A percentile compares a stretch with the other conserved stretches of the same genome.
Evolutionary conservation across 2,797 vertebrate genomes (phyloP).

Genomic region (Pelochelys cantorii): DNA sequence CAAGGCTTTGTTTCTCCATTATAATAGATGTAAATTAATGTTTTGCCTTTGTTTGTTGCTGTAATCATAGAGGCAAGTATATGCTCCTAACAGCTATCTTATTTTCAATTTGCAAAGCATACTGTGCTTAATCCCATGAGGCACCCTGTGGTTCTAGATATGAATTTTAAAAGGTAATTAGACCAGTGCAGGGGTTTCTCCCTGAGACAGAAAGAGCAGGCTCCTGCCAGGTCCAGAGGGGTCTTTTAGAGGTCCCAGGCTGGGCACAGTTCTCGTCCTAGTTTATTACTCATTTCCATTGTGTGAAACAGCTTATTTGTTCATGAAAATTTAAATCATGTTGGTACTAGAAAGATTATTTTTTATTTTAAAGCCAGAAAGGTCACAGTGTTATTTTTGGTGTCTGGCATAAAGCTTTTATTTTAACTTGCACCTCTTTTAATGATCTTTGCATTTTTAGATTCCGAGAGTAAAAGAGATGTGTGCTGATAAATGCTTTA

Average conservation of each 20-base stretch:
- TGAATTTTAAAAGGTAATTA: constrained; percentile 93
- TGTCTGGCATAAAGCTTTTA: constrained; percentile 39
- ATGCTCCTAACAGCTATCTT: constrained; percentile 88
- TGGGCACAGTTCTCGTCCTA: constrained; percentile 70
- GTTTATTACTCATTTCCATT: constrained; percentile 73
- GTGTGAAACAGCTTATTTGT: constrained; percentile 81
- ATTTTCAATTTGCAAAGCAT: constrained; percentile 90
- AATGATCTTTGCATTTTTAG: constrained; percentile 39
- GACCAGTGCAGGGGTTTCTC: constrained; percentile 74
- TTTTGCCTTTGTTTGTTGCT: constrained; percentile 83
- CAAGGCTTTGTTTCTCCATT: constrained; percentile 71
- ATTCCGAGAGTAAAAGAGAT: constrained; percentile 55
- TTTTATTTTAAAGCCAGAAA: constrained; percentile 52
- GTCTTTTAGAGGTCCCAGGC: constrained; percentile 76
- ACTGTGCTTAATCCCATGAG: constrained; percentile 87
- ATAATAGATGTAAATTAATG: constrained; percentile 86
- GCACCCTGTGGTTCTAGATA: constrained; percentile 83
- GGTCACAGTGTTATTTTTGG: constrained; percentile 55
- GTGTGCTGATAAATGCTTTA: constrained; percentile 60
- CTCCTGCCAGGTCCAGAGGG: constrained; percentile 81
- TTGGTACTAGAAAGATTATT: constrained; percentile 68
- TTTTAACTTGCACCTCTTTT: rapidly evolving
- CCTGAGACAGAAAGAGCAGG: constrained; percentile 74
- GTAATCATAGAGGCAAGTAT: constrained; percentile 84
- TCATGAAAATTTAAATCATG: constrained; percentile 85